Percentiles rank a stretch among this genome's conserved stretches.
Conservation (phyloP, 2,113 vertebrate species). For the Cyphomyrus discorhynchus region DNA sequence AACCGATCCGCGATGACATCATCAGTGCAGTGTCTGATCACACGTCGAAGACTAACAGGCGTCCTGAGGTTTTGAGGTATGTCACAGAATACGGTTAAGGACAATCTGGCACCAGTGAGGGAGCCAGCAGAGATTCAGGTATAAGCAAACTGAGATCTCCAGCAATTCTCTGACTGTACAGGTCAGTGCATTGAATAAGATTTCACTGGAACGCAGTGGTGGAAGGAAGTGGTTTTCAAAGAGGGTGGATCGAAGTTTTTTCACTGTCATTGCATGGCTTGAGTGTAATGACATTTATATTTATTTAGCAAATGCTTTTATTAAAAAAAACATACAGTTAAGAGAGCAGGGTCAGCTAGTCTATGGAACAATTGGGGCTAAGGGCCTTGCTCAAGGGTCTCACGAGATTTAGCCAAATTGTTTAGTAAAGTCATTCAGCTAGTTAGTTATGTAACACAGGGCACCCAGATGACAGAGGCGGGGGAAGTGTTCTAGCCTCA, state of each 20-base stretch:
- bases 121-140: not conserved
- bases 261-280: not conserved
- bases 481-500: not conserved
- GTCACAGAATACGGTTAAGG: too few relatives aligned
- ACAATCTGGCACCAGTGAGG: not conserved
- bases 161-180: not conserved
- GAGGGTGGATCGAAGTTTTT: not conserved
- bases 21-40: slow-evolving; percentile 55
- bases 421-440: not conserved
- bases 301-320: not conserved
- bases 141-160: not conserved
- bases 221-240: not conserved
- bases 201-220: not conserved
- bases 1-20: slow-evolving; percentile 67
- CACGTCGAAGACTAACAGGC: slow-evolving; percentile 40
- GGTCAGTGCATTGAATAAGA: not conserved
- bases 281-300: not conserved
- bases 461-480: not conserved
- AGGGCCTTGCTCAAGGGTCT: not conserved
- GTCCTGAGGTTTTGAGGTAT: slow-evolving; percentile 58
- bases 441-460: not conserved
- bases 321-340: not conserved
- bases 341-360: not conserved
- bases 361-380: not conserved
- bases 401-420: not conserved